phyloP scores from a whole-genome alignment of 2,797 vertebrate species.

The Anniella stebbinsi region DNA sequence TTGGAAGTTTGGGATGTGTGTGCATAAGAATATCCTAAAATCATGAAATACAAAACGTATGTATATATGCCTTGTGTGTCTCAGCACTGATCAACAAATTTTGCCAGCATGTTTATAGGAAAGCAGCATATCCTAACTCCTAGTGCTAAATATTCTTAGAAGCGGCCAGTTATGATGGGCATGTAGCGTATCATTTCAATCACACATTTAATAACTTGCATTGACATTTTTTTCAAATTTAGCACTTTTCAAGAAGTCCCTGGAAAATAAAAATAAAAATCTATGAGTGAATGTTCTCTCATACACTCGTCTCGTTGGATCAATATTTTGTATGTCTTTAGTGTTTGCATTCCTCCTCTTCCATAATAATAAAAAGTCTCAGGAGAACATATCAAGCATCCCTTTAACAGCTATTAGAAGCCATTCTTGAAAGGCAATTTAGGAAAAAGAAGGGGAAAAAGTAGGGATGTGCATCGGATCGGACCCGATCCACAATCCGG shows the following conservation, averaged over 20 bases:
- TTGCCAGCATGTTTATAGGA: neutral
- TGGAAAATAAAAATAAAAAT: slow-evolving; percentile 12
- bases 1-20: no score
- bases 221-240: neutral
- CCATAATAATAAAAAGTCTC: neutral
- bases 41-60: neutral
- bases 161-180: neutral
- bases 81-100: neutral
- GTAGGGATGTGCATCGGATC: no score
- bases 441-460: slow-evolving; percentile 13
- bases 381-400: slow-evolving; percentile 2
- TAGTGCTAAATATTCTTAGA: neutral
- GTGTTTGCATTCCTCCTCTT: slow-evolving; percentile 4
- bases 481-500: no score
- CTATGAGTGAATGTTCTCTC: slow-evolving; percentile 21
- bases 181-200: neutral
- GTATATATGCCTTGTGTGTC: accelerated
- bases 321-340: neutral
- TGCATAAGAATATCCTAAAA: neutral
- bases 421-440: neutral
- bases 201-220: neutral
- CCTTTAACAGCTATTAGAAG: slow-evolving; percentile 30
- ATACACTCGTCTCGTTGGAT: slow-evolving; percentile 7
- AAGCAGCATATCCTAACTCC: neutral
- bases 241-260: neutral